These are phyloP conservation scores for Megaptera novaeangliae DNA, from an alignment of 2,113 vertebrate species.

Conservation along the genomic window DNA sequence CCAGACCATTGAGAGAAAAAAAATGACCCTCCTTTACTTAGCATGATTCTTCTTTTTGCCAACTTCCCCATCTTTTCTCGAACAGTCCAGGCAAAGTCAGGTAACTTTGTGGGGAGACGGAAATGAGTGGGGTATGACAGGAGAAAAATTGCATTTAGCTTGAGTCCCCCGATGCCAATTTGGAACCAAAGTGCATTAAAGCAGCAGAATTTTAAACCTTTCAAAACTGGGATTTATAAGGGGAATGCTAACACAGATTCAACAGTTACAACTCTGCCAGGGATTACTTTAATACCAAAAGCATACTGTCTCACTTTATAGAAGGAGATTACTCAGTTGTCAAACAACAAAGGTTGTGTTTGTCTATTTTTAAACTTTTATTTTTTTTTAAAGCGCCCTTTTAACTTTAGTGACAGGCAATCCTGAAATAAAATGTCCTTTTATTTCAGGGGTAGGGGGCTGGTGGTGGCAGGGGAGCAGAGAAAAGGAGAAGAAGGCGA, in stretches of 20 bases:
- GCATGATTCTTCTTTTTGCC: not conserved
- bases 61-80: not conserved
- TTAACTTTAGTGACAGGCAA: not conserved
- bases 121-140: not conserved
- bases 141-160: not conserved
- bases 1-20: not conserved
- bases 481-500: not conserved
- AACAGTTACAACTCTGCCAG: conserved; percentile 53
- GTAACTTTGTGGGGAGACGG: not conserved
- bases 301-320: conserved; percentile 58
- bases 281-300: conserved; percentile 72
- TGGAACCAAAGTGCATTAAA: conserved; percentile 44
- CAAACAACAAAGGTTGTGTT: conserved; percentile 62
- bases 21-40: not conserved
- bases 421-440: not conserved
- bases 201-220: conserved; percentile 54
- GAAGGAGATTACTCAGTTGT: conserved; percentile 40
- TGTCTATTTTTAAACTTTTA: conserved; percentile 49
- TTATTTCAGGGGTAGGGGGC: not conserved
- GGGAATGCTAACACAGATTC: conserved; percentile 58
- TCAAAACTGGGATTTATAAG: conserved; percentile 57
- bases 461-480: not conserved
- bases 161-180: conserved; percentile 5
- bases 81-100: not conserved
- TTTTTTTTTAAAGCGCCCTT: not conserved